Evolutionary conservation across 2,113 vertebrate genomes (phyloP), one percentile per base, ranked within the genome.

Genomic region (Sylvia atricapilla): DNA sequence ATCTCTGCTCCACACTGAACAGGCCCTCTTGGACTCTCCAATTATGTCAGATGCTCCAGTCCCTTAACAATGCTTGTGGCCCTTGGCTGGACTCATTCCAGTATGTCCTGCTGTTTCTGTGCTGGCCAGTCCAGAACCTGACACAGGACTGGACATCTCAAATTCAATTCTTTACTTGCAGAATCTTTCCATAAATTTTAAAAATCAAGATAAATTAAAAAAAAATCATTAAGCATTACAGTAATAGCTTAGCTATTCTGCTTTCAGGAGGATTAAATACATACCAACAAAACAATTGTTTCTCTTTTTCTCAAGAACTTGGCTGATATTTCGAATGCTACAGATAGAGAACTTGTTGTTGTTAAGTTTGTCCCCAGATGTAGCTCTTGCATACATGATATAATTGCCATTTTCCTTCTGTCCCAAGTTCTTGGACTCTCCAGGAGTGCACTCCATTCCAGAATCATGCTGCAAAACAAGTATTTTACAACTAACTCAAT

Each of bases 331-430:
- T 93, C 98, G 98, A 83, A 99, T 98, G 91, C 99, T 99, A 97
- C 99, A 99, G 86, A 98, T 93, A 52, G 99, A 99, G 97, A 99
- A 99, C 89, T 98, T 99, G 96, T 99, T 99, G 95, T 99, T 99
- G 98, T 99, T 99, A 24, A 97, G 97, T 84, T 99, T 99, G 97
- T 99, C 99, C 53, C 99, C 99, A 23, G 99, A 99, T 2, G 99
- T 99, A 88, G 99, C 99, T 98, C 99, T 98, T 91, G 99, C 99
- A 93, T 99, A 99, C 99, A 99, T 99, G 93, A 99, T 99, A 72
- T 98, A 99, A 98, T 99, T 99, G 66, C 99, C 99, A 74, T 94
- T 97, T 96, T 99, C 99, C 97, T 99, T 99, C 87, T 98, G 97
- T 39, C 98, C 97, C 93, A 98, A 98, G 88, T 90, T 86, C 95